Evolutionary conservation across 2,797 vertebrate genomes (phyloP).

Genomic region (Cyclopterus lumpus): DNA sequence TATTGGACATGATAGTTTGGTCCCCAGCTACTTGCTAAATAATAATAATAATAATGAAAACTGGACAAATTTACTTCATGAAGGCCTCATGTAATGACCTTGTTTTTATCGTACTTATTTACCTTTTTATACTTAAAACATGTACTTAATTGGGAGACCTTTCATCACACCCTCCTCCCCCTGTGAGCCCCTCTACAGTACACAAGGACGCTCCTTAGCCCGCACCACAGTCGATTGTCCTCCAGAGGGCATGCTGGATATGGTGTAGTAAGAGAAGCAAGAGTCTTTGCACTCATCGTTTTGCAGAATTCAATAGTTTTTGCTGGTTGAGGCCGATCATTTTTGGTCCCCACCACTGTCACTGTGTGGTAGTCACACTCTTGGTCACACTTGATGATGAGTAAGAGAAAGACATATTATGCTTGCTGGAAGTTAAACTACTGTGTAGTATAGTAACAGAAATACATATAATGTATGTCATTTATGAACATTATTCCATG

Average conservation of each 20-base stretch:
- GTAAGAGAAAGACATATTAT: not conserved
- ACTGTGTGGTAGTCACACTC: constrained; percentile 28
- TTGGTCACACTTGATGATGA: constrained; percentile 45
- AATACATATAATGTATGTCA: not conserved
- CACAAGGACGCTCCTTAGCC: constrained; percentile 18
- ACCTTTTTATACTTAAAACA: no score
- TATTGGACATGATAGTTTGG: not conserved
- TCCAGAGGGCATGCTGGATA: constrained; percentile 2
- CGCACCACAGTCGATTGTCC: not conserved
- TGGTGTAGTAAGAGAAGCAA: constrained; percentile 24
- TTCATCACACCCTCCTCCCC: not conserved
- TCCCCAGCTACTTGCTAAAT: no score
- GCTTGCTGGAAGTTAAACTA: not conserved
- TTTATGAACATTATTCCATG: not conserved
- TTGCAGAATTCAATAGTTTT: not conserved
- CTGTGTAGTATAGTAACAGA: not conserved
- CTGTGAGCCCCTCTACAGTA: not conserved
- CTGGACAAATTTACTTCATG: not conserved
- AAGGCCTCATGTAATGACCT: not conserved
- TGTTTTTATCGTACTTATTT: not conserved
- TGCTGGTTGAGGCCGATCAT: not conserved
- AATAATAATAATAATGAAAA: constrained; percentile 7
- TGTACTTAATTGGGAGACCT: not conserved
- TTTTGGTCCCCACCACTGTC: constrained; percentile 27
- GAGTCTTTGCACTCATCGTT: not conserved